A percentile compares a stretch with the other conserved stretches of the same genome.
Evolutionary conservation across 2,888 invertebrate genomes (phyloP).

Genomic region (Chalcis sispes): DNA sequence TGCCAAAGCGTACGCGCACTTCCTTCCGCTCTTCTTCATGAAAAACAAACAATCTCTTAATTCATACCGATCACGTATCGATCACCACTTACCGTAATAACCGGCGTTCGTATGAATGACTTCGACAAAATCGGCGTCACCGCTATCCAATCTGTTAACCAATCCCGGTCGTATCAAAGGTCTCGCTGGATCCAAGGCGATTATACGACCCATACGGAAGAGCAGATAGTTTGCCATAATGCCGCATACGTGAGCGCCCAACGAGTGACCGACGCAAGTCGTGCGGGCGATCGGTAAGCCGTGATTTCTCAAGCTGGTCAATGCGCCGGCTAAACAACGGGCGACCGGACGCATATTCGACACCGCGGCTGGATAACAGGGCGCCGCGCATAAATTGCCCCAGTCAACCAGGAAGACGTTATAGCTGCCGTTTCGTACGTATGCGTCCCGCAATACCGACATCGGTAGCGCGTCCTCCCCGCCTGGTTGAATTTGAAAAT

Average conservation of each 20-base stretch:
- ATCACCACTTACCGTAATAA: constrained; percentile 79
- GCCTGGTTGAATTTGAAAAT: too few relatives aligned
- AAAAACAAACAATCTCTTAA: too few relatives aligned
- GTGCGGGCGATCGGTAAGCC: constrained; percentile 82
- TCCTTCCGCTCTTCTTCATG: too few relatives aligned
- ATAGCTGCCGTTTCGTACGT: constrained; percentile 84
- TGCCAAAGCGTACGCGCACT: too few relatives aligned
- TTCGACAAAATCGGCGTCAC: constrained; percentile 87
- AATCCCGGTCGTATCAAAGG: constrained; percentile 83
- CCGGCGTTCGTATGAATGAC: constrained; percentile 89
- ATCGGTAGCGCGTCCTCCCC: constrained; percentile 86
- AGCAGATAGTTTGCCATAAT: constrained; percentile 84
- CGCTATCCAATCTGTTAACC: constrained; percentile 82
- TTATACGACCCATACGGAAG: constrained; percentile 85
- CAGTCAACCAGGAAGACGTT: constrained; percentile 88
- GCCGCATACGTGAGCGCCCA: constrained; percentile 87
- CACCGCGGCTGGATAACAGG: constrained; percentile 86
- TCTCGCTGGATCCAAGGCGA: constrained; percentile 86
- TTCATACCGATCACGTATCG: too few relatives aligned
- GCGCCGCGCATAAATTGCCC: constrained; percentile 83
- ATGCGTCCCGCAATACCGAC: constrained; percentile 85
- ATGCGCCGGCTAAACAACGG: constrained; percentile 82
- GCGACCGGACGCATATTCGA: constrained; percentile 86
- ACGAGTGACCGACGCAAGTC: constrained; percentile 87
- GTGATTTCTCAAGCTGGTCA: constrained; percentile 81